Evolutionary conservation across 92 coral and sea anemone species (phyloP), one percentile per base, ranked within the genome.

Genomic region (Micromussa lordhowensis): DNA sequence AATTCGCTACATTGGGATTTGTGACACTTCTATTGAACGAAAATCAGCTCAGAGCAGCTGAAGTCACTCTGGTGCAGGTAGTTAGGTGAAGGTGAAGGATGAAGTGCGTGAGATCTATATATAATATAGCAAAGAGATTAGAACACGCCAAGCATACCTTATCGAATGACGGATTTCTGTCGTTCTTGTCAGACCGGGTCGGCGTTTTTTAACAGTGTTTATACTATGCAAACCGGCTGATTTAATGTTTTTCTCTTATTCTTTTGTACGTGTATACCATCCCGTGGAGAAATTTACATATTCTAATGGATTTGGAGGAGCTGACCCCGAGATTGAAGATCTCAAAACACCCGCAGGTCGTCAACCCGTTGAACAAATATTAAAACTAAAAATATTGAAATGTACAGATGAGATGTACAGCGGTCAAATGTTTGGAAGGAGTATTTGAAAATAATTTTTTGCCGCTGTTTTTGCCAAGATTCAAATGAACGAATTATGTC

Each of bases 211-310:
- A 4, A 11, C 49, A 5, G 31, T 44, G 13, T 44, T 44, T 44
- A 8, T 8, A 44, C 10, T 44, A 44, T 44, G 51, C 51, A 44
- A 44, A 44, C 13, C 51, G 51, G 13, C 51, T 44, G 75, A 70
- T 29, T 72, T 14, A 72, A 4, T 72, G 26, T 6, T 24, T 14
- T 3, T 1, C 17, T 72, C 4, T 32, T 72, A 72, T 72, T 72
- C 38, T 72, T 34, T 72, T 72, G 77, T 31, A 32, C 71, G 71
- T 28, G 18, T 66, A 28, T 18, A 61, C 11, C 74, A 19, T 69
- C 35, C 74, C 36, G 36, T 1, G 29, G 36, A 69, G 74, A 66
- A 72, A 72, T 72, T 72, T 72, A 44, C 77, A 72, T 70, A 70
- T 72, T 61, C 24, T n/a, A 72, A 34, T 32, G 6, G 22, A 8